Evolutionary conservation across 2,797 vertebrate species (phyloP).

Genomic region (Gallirallus australis): DNA sequence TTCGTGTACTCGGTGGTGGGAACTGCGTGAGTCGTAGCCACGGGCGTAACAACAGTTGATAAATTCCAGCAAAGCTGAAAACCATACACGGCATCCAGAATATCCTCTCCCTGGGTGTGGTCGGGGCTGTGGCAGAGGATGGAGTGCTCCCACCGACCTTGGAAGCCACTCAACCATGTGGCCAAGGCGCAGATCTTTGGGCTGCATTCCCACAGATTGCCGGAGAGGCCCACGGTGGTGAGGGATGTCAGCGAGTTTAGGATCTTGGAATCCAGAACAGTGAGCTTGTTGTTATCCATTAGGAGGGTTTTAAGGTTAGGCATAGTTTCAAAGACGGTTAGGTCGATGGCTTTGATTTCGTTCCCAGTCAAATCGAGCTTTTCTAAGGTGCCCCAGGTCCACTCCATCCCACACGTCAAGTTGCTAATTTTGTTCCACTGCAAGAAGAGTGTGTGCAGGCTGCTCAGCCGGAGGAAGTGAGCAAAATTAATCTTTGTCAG

Average conservation of each 20-base stretch:
- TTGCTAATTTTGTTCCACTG: slow-evolving; percentile 99
- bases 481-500: slow-evolving; percentile 99
- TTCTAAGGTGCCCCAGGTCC: slow-evolving; percentile 97
- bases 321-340: slow-evolving; percentile 95
- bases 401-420: slow-evolving; percentile 96
- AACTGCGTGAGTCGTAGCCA: slow-evolving; percentile 83
- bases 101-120: slow-evolving; percentile 98
- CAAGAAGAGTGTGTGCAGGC: slow-evolving; percentile 95
- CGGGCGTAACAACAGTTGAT: slow-evolving; percentile 88
- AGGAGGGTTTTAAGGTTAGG: slow-evolving; percentile 96
- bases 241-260: slow-evolving; percentile 91
- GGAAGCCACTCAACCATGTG: slow-evolving; percentile 95
- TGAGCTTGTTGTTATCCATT: slow-evolving; percentile 98
- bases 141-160: slow-evolving; percentile 97
- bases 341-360: slow-evolving; percentile 91
- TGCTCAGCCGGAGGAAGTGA: slow-evolving; percentile 96
- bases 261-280: slow-evolving; percentile 89
- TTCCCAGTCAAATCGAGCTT: slow-evolving; percentile 97
- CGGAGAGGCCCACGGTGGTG: slow-evolving; percentile 91
- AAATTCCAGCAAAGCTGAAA: slow-evolving; percentile 99
- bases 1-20: slow-evolving; percentile 92
- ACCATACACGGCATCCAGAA: slow-evolving; percentile 96
- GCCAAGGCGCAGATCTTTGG: slow-evolving; percentile 95
- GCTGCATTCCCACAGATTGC: slow-evolving; percentile 99
- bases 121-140: slow-evolving; percentile 96